Conservation (phyloP, 2,113 vertebrate genomes). For the Datnioides undecimradiatus region DNA sequence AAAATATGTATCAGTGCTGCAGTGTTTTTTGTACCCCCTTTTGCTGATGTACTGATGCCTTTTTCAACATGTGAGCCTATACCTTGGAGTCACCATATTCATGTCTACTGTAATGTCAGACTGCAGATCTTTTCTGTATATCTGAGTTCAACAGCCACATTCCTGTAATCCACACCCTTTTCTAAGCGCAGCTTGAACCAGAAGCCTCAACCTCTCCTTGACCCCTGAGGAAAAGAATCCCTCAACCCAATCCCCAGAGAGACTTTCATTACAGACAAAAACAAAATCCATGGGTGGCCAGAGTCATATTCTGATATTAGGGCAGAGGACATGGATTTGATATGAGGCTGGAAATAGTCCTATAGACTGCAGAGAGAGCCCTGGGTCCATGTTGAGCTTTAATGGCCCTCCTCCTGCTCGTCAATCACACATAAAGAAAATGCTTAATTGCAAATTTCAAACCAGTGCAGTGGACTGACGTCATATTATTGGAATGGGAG, state of each 20-base stretch:
- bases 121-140: conserved; percentile 49
- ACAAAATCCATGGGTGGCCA: conserved; percentile 78
- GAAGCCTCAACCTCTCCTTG: conserved; percentile 81
- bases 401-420: conserved; percentile 73
- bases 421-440: conserved; percentile 81
- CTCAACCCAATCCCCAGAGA: conserved; percentile 73
- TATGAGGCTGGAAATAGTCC: conserved; percentile 73
- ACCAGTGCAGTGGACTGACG: conserved; percentile 68
- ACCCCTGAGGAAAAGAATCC: conserved; percentile 79
- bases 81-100: conserved; percentile 5
- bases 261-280: conserved; percentile 80
- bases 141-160: conserved; percentile 64
- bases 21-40: neutral
- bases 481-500: conserved; percentile 74
- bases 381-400: conserved; percentile 59
- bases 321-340: conserved; percentile 77
- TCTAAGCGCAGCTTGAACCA: conserved; percentile 71
- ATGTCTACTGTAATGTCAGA: conserved; percentile 58
- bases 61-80: conserved; percentile 7
- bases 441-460: conserved; percentile 79
- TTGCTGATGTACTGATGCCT: neutral
- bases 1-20: neutral
- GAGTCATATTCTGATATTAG: conserved; percentile 79
- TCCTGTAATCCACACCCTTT: conserved; percentile 77
- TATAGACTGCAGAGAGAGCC: conserved; percentile 63